Evolutionary conservation across 2,888 invertebrate species (phyloP).

Genomic region (Gandaritis pyraliata): DNA sequence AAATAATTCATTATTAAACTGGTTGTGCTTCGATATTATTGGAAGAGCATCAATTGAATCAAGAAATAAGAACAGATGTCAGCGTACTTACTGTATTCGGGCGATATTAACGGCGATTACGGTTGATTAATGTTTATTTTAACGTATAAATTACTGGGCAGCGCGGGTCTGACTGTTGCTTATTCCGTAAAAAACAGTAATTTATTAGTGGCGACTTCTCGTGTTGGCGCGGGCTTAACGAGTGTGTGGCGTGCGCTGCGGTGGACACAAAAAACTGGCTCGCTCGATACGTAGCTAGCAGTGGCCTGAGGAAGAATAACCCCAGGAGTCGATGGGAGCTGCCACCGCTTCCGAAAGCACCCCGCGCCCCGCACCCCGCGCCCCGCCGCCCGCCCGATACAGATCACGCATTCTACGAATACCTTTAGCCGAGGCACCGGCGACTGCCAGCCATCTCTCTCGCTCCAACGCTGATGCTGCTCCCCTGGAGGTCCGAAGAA

Average conservation of each 20-base stretch:
- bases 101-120: slow-evolving; percentile 77
- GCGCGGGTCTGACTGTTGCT: slow-evolving; percentile 83
- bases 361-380: slow-evolving; percentile 79
- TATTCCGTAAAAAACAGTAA: slow-evolving; percentile 83
- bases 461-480: slow-evolving; percentile 70
- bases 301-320: slow-evolving; percentile 86
- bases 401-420: slow-evolving; percentile 85
- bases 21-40: slow-evolving; percentile 44
- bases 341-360: slow-evolving; percentile 83
- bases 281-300: slow-evolving; percentile 82
- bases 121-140: slow-evolving; percentile 81
- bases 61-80: slow-evolving; percentile 63
- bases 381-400: slow-evolving; percentile 78
- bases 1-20: not conserved
- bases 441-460: slow-evolving; percentile 76
- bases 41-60: slow-evolving; percentile 66
- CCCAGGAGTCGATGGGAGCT: slow-evolving; percentile 85
- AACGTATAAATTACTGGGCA: slow-evolving; percentile 80
- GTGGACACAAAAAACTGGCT: slow-evolving; percentile 87
- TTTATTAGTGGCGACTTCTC: slow-evolving; percentile 87
- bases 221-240: slow-evolving; percentile 86
- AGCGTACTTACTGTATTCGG: slow-evolving; percentile 80
- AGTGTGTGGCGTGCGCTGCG: slow-evolving; percentile 85
- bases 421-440: slow-evolving; percentile 78
- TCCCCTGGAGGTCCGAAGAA: slow-evolving; percentile 64